Conservation (phyloP, 2,113 vertebrate species). For the Xyrauchen texanus region DNA sequence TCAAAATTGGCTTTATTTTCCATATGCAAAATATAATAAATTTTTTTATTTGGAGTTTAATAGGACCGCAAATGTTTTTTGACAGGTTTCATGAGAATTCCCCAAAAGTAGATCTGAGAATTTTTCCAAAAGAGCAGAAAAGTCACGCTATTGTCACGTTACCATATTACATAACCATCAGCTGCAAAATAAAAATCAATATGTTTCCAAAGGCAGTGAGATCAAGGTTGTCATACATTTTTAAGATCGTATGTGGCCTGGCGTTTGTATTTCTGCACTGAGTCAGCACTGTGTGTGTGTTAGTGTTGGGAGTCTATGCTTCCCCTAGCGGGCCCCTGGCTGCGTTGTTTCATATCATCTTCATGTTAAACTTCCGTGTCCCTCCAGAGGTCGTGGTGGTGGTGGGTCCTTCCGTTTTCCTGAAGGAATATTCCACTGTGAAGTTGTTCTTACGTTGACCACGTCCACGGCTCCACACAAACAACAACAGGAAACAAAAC, state of each 20-base stretch:
- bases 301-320: conserved; percentile 74
- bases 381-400: conserved; percentile 82
- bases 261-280: conserved; percentile 63
- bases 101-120: background rate
- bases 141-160: too few species aligned
- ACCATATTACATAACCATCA: conserved; percentile 44
- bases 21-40: too few species aligned
- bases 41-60: too few species aligned
- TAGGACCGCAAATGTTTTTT: too few species aligned
- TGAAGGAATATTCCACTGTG: conserved; percentile 95
- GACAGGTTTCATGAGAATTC: too few species aligned
- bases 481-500: conserved; percentile 97
- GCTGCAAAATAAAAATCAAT: conserved; percentile 53
- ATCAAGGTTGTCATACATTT: conserved; percentile 52
- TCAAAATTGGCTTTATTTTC: too few species aligned
- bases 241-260: conserved; percentile 52
- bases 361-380: conserved; percentile 98
- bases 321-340: conserved; percentile 78
- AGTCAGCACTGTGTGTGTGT: conserved; percentile 72
- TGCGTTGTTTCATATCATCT: conserved; percentile 94
- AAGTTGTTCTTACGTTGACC: conserved; percentile 97
- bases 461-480: conserved; percentile 95
- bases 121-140: background rate
- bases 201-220: conserved; percentile 48
- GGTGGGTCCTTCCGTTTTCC: conserved; percentile 87